Conservation (phyloP, 2,888 invertebrate species). For the Harpagoxenus sublaevis region DNA sequence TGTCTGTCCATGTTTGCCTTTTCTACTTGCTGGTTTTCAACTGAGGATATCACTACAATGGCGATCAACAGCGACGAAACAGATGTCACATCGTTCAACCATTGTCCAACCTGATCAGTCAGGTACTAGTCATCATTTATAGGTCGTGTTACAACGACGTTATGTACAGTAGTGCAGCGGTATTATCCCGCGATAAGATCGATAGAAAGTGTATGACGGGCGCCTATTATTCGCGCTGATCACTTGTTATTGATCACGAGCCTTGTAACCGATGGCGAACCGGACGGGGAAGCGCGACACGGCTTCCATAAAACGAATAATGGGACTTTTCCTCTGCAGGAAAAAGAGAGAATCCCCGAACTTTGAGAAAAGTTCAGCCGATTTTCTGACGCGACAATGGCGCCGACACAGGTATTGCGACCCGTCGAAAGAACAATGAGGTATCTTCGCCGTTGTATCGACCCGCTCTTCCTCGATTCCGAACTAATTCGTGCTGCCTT, state of each 20-base stretch:
- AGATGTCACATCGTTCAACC: constrained; percentile 33
- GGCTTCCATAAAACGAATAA: constrained; percentile 12
- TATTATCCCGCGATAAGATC: constrained; percentile 65
- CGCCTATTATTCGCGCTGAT: constrained; percentile 55
- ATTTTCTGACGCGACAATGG: constrained; percentile 13
- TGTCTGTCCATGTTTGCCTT: background rate
- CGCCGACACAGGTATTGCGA: background rate
- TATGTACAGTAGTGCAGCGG: constrained; percentile 55
- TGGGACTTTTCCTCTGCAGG: background rate
- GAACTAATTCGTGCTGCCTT: constrained; percentile 17
- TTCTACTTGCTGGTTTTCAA: background rate
- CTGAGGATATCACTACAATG: background rate
- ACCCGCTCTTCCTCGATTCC: background rate
- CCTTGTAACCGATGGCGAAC: constrained; percentile 53
- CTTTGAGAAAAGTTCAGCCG: background rate
- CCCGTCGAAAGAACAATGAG: constrained; percentile 24
- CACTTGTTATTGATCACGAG: constrained; percentile 56
- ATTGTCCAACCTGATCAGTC: constrained; percentile 53
- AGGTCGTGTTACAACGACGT: constrained; percentile 61
- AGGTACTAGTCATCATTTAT: constrained; percentile 67
- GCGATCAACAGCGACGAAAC: background rate
- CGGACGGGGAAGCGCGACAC: background rate
- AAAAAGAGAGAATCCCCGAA: constrained; percentile 1
- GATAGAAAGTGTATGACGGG: constrained; percentile 65
- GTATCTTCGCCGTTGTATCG: constrained; percentile 1